Base-by-base conservation (phyloP, 2,113 vertebrate genomes). In the Nothoprocta perdicaria region DNA sequence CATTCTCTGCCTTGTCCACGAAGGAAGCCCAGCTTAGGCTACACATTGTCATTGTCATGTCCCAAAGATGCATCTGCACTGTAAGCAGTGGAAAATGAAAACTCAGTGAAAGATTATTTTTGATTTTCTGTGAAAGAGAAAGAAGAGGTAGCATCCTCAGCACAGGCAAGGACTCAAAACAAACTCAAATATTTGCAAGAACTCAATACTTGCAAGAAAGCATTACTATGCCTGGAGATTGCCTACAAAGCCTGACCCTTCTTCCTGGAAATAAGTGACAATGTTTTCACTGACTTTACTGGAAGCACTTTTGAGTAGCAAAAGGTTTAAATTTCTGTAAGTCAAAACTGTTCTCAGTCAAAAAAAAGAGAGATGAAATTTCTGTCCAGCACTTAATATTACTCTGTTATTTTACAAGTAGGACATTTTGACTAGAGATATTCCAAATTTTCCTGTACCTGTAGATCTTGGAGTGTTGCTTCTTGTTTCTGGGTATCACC, bases 401-500 rank as follows among this genome's bases (percentile, higher is more conserved):
- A 58, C 31, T 86, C 13, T 48, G 6, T 41, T 66, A 74, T 22
- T 83, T 86, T 46, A 89, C 10, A 52, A 62, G 22, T 9, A 65
- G 61, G 29, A 43, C 52, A 15, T 10, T 26, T 41, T 53, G 31
- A 17, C n/a, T 35, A 78, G 57, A 4, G 1, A 1, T 45, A 21
- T 75, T 40, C 92, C 48, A 55, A 2, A 15, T 53, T 38, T 38
- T 38, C 31, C 26, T 3, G 40, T 97, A 99, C 99, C 98, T 99
- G 98, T 53, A 99, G 97, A 66, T 98, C 97, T 86, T 95, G 96
- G 68, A 99, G 94, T 0, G 97, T 98, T 67, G 97, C 95, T 95
- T 99, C 98, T 16, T 98, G 98, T 33, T 97, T 96, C 31, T 98
- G 97, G 17, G 97, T 92, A 14, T 98, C 98, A 50, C 98, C 98